Conservation (phyloP, 2,888 invertebrate genomes). For the Cinara cedri region DNA sequence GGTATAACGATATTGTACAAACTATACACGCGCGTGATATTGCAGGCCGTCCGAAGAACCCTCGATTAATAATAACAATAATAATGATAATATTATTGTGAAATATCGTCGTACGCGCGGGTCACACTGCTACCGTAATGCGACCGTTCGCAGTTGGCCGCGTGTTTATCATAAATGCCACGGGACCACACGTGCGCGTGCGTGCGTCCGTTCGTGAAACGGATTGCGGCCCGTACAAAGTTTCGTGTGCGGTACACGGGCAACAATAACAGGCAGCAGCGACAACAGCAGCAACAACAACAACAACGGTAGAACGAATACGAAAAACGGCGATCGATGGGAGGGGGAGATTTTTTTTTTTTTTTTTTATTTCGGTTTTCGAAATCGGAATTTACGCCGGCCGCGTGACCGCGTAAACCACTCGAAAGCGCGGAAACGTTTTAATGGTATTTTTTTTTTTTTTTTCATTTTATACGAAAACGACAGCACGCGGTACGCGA, state of each 20-base stretch:
- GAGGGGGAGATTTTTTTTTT: no score
- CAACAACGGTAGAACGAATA: neutral
- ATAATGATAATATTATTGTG: no score
- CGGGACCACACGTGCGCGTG: neutral
- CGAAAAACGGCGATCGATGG: neutral
- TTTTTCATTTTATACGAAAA: no score
- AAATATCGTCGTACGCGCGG: neutral
- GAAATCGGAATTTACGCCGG: no score
- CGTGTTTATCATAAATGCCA: slow-evolving; percentile 19
- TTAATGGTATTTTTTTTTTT: no score
- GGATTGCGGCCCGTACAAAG: slow-evolving; percentile 41
- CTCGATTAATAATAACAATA: slow-evolving; percentile 29
- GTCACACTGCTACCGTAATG: no score
- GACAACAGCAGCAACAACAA: neutral
- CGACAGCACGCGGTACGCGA: no score
- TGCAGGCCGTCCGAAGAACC: slow-evolving; percentile 22
- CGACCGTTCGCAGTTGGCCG: slow-evolving; percentile 25
- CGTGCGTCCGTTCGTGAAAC: neutral
- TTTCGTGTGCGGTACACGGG: neutral
- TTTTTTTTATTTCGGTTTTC: no score
- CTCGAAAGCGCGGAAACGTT: no score
- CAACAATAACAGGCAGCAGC: neutral
- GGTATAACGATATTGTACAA: neutral
- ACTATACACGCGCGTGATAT: neutral
- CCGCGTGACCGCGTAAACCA: no score